Evolutionary conservation across 2,797 vertebrate species (phyloP).

Genomic region (Ciconia nigra): DNA sequence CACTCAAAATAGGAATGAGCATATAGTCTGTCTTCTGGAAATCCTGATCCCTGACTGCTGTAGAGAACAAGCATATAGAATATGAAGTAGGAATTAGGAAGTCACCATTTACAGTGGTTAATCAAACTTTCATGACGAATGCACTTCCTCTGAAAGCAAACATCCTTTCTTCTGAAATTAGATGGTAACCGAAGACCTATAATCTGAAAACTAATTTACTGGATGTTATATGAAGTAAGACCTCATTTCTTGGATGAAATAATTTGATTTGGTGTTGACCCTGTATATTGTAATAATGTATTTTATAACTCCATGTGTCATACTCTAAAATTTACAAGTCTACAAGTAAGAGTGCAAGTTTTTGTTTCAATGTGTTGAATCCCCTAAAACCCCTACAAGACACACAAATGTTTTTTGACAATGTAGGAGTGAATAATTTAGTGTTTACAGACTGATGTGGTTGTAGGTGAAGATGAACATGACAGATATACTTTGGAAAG

Average conservation of each 20-base stretch:
- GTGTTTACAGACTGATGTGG: background rate
- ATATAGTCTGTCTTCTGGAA: background rate
- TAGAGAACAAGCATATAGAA: background rate
- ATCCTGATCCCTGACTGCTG: background rate
- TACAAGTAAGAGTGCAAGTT: background rate
- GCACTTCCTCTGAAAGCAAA: background rate
- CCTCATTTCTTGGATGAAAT: background rate
- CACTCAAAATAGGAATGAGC: background rate
- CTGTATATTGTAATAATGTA: background rate
- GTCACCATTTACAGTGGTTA: background rate
- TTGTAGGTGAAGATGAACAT: background rate
- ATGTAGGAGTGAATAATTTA: background rate
- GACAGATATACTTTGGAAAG: background rate
- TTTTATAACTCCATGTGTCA: background rate
- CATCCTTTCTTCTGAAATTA: background rate
- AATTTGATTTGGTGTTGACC: background rate
- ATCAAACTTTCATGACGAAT: background rate
- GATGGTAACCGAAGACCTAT: background rate
- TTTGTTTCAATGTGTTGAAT: background rate
- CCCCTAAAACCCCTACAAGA: background rate
- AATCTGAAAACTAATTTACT: background rate
- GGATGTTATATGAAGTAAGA: background rate
- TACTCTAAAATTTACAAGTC: background rate
- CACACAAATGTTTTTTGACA: background rate
- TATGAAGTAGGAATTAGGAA: background rate